Evolutionary conservation across 2,113 vertebrate genomes (phyloP).

Genomic region (Crotalus viridis): DNA sequence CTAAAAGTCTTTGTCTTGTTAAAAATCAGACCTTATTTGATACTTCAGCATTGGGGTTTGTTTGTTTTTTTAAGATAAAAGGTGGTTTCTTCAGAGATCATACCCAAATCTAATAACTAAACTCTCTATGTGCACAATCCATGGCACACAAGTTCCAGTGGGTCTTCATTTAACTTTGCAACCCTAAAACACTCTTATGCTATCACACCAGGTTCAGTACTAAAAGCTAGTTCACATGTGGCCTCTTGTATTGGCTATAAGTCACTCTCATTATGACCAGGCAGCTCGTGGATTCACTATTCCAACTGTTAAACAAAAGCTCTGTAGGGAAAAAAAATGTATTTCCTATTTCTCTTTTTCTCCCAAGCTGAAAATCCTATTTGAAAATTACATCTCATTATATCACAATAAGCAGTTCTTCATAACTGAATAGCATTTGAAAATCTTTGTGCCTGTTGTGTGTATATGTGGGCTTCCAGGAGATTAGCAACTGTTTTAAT

Average conservation of each 20-base stretch:
- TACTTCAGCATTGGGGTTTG: background rate
- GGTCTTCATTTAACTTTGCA: background rate
- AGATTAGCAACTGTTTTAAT: constrained; percentile 49
- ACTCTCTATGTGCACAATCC: background rate
- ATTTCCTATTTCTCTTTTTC: background rate
- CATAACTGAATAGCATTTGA: constrained; percentile 44
- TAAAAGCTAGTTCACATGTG: background rate
- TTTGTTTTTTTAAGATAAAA: background rate
- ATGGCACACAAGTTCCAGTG: background rate
- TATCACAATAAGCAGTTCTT: constrained; percentile 53
- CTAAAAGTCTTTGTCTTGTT: background rate
- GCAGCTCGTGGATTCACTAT: constrained; percentile 18
- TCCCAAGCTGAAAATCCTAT: constrained; percentile 41
- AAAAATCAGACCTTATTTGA: background rate
- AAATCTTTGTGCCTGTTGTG: constrained; percentile 10
- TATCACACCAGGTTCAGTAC: background rate
- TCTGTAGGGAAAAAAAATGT: background rate
- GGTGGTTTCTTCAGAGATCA: background rate
- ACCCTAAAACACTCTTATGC: background rate
- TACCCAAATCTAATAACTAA: background rate
- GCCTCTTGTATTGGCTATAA: background rate
- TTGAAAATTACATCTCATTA: constrained; percentile 66
- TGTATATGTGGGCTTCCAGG: background rate
- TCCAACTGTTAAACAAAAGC: background rate
- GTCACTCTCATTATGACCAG: background rate